phyloP scores from a whole-genome alignment of 2,888 invertebrate genomes.

The Drosophila multiciliata region DNA sequence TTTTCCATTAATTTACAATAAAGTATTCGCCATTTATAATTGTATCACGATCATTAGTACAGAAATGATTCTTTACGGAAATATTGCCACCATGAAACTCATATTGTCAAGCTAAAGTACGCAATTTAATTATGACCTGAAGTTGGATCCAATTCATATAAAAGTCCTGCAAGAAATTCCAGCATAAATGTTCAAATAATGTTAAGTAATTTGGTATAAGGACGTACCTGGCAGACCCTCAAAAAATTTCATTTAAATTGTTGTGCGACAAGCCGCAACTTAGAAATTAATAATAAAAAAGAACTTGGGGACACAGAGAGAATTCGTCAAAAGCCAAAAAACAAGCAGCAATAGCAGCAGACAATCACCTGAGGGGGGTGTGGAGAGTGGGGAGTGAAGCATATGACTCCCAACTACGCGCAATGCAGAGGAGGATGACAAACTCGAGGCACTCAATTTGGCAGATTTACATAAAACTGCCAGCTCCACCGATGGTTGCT shows the following conservation, averaged over 20 bases:
- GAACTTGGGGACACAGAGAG: slow-evolving; percentile 3
- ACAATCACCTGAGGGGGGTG: slow-evolving; percentile 29
- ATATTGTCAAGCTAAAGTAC: background rate
- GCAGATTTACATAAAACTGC: slow-evolving; percentile 72
- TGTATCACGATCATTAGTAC: background rate
- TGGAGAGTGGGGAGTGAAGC: background rate
- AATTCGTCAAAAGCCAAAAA: slow-evolving; percentile 37
- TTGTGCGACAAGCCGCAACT: slow-evolving; percentile 42
- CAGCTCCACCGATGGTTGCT: slow-evolving; percentile 14
- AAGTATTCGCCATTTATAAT: background rate
- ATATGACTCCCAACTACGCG: background rate
- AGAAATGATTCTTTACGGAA: background rate
- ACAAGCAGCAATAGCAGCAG: slow-evolving; percentile 29
- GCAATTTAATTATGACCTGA: background rate
- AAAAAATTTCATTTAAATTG: slow-evolving; percentile 71
- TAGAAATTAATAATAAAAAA: slow-evolving; percentile 61
- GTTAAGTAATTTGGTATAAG: slow-evolving; percentile 20
- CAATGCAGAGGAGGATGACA: slow-evolving; percentile 25
- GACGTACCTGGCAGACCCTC: slow-evolving; percentile 34
- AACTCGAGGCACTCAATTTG: slow-evolving; percentile 73
- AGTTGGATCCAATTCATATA: slow-evolving; percentile 8
- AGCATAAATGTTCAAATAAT: slow-evolving; percentile 1
- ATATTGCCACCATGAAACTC: background rate
- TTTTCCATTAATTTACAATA: background rate
- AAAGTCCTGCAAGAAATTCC: background rate